Conservation (phyloP, 2,113 vertebrate genomes). For the Kryptolebias marmoratus region DNA sequence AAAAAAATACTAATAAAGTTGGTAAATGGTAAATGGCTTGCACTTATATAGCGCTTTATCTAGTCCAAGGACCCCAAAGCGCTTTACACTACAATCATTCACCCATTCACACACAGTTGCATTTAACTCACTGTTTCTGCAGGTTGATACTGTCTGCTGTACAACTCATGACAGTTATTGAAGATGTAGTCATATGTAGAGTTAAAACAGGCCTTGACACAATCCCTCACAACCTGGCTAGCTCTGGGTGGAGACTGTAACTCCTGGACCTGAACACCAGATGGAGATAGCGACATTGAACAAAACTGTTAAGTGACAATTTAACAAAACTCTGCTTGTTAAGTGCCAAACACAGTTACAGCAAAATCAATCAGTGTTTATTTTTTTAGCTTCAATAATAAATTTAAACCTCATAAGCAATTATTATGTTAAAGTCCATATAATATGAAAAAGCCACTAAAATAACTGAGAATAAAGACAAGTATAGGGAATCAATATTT, state of each 20-base stretch:
- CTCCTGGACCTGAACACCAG: conserved; percentile 90
- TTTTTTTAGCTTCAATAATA: background rate
- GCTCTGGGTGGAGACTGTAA: conserved; percentile 96
- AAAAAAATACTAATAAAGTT: no score
- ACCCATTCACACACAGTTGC: no score
- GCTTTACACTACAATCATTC: no score
- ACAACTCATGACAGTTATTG: conserved; percentile 96
- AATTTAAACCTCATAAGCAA: background rate
- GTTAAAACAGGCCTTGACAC: conserved; percentile 97
- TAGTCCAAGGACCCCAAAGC: no score
- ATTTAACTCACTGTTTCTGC: conserved; percentile 83
- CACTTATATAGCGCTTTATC: no score
- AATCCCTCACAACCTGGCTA: conserved; percentile 97
- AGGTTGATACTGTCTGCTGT: conserved; percentile 92
- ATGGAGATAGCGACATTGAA: background rate
- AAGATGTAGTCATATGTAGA: conserved; percentile 99
- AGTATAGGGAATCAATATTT: rapidly evolving
- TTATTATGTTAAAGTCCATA: no score
- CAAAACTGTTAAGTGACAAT: background rate
- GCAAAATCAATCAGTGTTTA: background rate
- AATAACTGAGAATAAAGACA: background rate
- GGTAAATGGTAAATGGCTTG: no score
- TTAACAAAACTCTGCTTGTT: no score
- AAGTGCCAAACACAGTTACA: no score
- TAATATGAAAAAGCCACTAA: background rate